Evolutionary conservation across 1,140 invertebrate genomes (phyloP).

Genomic region (Luehdorfia chinensis): DNA sequence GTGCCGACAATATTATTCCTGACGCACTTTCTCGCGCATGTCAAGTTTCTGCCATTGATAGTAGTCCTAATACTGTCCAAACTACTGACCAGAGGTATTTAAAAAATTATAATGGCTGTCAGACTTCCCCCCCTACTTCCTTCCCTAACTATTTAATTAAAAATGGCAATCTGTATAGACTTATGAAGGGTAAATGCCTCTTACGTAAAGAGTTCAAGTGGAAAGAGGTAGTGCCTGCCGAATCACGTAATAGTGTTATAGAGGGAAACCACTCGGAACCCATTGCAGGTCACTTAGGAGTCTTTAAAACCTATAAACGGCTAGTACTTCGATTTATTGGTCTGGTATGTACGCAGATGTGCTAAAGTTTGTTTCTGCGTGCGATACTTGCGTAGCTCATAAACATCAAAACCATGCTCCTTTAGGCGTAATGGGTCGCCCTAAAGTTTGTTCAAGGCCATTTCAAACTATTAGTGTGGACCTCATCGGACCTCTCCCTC

Average conservation of each 20-base stretch:
- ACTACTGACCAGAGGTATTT: conserved; percentile 25
- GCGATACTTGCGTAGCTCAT: conserved; percentile 25
- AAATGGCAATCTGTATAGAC: conserved; percentile 21
- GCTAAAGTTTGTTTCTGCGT: conserved; percentile 23
- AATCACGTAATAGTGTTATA: conserved; percentile 16
- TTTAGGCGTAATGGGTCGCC: conserved; percentile 24
- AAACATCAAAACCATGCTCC: conserved; percentile 17
- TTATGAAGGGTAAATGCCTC: conserved; percentile 17
- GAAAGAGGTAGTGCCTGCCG: conserved; percentile 27
- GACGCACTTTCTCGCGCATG: conserved; percentile 30
- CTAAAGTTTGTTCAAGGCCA: conserved; percentile 19
- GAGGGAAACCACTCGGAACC: conserved; percentile 25
- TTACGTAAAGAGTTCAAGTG: conserved; percentile 28
- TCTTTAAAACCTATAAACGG: conserved; percentile 35
- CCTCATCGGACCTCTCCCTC: conserved; percentile 25
- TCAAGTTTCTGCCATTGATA: conserved; percentile 15
- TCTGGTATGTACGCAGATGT: conserved; percentile 30
- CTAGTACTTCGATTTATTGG: conserved; percentile 24
- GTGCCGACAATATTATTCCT: conserved; percentile 37
- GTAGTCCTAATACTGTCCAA: not conserved
- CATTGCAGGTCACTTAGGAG: conserved; percentile 36
- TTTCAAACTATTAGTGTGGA: too few relatives aligned
- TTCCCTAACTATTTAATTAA: conserved; percentile 18
- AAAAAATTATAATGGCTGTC: conserved; percentile 19
- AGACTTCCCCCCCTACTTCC: not conserved